Conservation (phyloP, 2,113 vertebrate species). For the Mus pahari region DNA sequence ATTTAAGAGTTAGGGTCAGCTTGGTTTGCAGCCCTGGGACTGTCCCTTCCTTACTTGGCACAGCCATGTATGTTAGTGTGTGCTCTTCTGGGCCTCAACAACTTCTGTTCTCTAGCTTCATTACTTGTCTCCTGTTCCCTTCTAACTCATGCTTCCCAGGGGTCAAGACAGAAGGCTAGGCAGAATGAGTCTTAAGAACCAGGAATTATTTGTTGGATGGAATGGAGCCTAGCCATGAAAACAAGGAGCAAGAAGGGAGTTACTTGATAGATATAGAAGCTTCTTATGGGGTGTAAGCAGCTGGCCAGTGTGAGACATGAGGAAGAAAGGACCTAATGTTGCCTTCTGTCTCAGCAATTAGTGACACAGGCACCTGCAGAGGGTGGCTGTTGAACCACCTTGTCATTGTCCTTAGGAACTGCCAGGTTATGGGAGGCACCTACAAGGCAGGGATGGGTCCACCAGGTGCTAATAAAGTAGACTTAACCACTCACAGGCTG, state of each 20-base stretch:
- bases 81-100: not conserved
- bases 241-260: not conserved
- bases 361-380: not conserved
- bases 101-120: not conserved
- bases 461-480: not conserved
- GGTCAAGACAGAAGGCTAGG: not conserved
- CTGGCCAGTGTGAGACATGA: not conserved
- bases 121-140: not conserved
- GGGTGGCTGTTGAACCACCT: not conserved
- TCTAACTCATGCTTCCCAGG: not conserved
- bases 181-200: constrained; percentile 50
- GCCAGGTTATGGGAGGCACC: rapidly evolving
- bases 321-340: not conserved
- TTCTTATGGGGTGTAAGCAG: not conserved
- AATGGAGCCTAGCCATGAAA: not conserved
- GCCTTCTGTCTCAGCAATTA: not conserved
- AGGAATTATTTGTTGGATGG: not conserved
- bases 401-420: not conserved
- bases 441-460: not conserved
- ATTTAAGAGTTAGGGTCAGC: not conserved
- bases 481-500: not conserved
- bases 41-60: not conserved
- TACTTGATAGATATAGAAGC: not conserved
- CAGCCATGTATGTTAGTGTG: rapidly evolving
- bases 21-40: not conserved